Percentiles rank a stretch among this genome's conserved stretches.
Conservation (phyloP, 23 tunicate species). For the Halocynthia roretzi region DNA sequence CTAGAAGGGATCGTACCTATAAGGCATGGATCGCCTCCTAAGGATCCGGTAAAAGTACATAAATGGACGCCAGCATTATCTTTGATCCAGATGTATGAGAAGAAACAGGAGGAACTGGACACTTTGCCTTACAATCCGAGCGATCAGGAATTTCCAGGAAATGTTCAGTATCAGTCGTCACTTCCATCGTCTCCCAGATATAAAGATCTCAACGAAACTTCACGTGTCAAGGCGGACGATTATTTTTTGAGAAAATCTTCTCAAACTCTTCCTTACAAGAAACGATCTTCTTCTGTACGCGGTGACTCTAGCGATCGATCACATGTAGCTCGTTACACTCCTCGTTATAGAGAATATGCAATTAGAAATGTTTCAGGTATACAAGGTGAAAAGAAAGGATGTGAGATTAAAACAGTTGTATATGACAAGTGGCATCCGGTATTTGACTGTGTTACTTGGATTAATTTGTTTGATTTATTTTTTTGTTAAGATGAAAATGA, state of each 20-base stretch:
- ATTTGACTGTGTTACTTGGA: no score
- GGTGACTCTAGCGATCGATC: slow-evolving; percentile 10
- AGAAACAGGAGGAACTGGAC: not conserved
- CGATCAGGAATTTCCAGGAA: no score
- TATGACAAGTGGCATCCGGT: no score
- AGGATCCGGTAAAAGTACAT: slow-evolving; percentile 23
- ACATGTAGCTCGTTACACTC: slow-evolving; percentile 7
- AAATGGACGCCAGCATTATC: slow-evolving; percentile 27
- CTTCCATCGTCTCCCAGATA: no score
- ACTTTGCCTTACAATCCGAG: no score
- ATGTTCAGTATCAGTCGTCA: no score
- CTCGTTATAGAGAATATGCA: slow-evolving; percentile 17
- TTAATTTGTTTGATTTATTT: not conserved
- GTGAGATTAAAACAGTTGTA: no score
- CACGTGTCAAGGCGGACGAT: no score
- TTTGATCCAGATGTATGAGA: slow-evolving; percentile 29
- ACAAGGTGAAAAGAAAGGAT: no score
- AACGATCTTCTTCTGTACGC: slow-evolving; percentile 12
- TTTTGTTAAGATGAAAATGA: not conserved
- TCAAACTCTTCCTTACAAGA: not conserved
- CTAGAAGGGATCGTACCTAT: slow-evolving; percentile 47
- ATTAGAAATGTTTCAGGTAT: no score
- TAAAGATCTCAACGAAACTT: no score
- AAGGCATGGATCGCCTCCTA: slow-evolving; percentile 23
- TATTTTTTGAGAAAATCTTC: not conserved